A percentile compares a stretch with the other conserved stretches of the same genome.
Conservation (phyloP, 1,140 invertebrate genomes). For the Nebria ingens region DNA sequence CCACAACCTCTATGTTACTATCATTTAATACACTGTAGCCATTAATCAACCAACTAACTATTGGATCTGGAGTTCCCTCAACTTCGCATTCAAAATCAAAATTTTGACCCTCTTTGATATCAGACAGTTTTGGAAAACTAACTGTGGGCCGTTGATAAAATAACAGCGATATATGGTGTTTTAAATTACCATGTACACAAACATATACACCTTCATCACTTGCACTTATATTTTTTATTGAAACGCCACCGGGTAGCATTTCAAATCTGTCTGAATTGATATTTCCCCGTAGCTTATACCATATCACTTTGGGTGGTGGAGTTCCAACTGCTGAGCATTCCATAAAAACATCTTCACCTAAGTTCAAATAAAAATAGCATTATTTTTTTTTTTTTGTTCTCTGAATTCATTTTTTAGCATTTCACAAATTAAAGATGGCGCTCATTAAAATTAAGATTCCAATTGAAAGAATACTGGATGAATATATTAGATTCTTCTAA, state of each 20-base stretch:
- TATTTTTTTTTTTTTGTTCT: too few species aligned
- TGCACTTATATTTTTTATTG: constrained; percentile 47
- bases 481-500: too few species aligned
- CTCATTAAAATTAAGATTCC: background rate
- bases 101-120: constrained; percentile 52
- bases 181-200: constrained; percentile 44
- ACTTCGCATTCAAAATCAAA: constrained; percentile 55
- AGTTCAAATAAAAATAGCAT: constrained; percentile 26
- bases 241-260: constrained; percentile 45
- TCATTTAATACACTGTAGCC: constrained; percentile 53
- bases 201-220: constrained; percentile 60
- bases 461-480: background rate
- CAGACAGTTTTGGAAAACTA: constrained; percentile 42
- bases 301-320: constrained; percentile 45
- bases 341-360: constrained; percentile 48
- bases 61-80: constrained; percentile 57
- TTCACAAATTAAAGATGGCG: background rate
- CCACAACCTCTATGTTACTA: constrained; percentile 37
- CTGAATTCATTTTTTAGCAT: too few species aligned
- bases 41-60: constrained; percentile 75
- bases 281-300: constrained; percentile 41
- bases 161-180: constrained; percentile 37
- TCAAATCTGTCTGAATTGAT: constrained; percentile 33
- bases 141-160: constrained; percentile 48
- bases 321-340: constrained; percentile 52